These are phyloP conservation scores for Dasysyrphus tricinctus DNA, from an alignment of 2,888 invertebrate species.

Conservation along the genomic window DNA sequence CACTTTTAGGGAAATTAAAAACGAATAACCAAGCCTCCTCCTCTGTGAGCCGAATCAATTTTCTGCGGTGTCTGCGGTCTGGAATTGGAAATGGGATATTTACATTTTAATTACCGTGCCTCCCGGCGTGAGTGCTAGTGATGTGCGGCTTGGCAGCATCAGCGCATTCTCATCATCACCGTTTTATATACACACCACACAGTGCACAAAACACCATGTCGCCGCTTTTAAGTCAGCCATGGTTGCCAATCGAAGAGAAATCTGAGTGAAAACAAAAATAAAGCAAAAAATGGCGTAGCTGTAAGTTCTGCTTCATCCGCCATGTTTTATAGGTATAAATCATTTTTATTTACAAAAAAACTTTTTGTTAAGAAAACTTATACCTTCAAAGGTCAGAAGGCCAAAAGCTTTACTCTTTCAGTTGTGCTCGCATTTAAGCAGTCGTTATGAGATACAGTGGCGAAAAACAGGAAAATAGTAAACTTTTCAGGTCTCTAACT, in stretches of 20 bases:
- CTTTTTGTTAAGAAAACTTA: too few species aligned
- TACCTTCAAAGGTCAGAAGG: too few species aligned
- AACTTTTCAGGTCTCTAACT: too few species aligned
- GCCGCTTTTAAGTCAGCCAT: not conserved
- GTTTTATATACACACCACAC: constrained; percentile 3
- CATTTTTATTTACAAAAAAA: too few species aligned
- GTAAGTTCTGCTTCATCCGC: too few species aligned
- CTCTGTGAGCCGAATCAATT: constrained; percentile 58
- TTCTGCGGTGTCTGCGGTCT: constrained; percentile 27
- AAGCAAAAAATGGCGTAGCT: too few species aligned
- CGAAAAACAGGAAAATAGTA: too few species aligned
- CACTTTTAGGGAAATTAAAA: constrained; percentile 67
- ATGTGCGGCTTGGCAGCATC: constrained; percentile 4
- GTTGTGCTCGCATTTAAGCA: too few species aligned
- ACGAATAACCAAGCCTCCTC: constrained; percentile 54
- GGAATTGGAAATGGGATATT: constrained; percentile 68
- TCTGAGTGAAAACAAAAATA: too few species aligned
- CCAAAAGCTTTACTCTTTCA: too few species aligned
- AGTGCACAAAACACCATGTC: not conserved
- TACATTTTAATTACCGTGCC: constrained; percentile 73
- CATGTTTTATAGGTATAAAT: too few species aligned
- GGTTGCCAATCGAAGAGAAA: not conserved
- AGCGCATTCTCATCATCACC: constrained; percentile 29
- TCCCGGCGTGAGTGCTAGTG: constrained; percentile 19
- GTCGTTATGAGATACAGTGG: too few species aligned